phyloP scores from a whole-genome alignment of 2,113 vertebrate genomes.

The Nothobranchius kuhntae region DNA sequence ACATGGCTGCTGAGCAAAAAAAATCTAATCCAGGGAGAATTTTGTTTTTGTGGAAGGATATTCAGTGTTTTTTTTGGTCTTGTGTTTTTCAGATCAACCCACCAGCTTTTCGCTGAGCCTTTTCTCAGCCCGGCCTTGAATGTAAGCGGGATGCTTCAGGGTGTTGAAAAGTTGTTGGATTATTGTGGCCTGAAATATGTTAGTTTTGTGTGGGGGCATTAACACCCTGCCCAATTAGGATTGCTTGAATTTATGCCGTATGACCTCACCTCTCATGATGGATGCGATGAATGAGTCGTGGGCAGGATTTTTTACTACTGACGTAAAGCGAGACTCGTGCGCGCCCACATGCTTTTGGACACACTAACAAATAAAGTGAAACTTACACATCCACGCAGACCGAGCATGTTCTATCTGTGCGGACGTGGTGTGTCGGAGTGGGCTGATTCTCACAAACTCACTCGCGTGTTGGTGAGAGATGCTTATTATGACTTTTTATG shows the following conservation, averaged over 20 bases:
- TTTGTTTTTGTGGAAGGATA: constrained; percentile 18
- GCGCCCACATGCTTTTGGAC: constrained; percentile 1
- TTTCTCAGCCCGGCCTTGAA: constrained; percentile 43
- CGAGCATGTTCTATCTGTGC: constrained; percentile 8
- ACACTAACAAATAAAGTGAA: neutral
- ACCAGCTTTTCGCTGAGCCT: constrained; percentile 19
- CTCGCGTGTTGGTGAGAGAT: constrained; percentile 29
- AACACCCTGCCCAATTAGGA: constrained; percentile 65
- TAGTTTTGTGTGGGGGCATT: constrained; percentile 55
- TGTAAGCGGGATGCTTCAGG: constrained; percentile 32
- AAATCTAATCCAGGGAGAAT: constrained; percentile 29
- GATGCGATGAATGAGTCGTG: constrained; percentile 11
- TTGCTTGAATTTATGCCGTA: constrained; percentile 39
- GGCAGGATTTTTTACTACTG: constrained; percentile 6
- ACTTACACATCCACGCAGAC: constrained; percentile 5
- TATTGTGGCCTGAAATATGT: constrained; percentile 54
- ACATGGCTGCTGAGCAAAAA: constrained; percentile 34
- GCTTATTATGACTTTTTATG: constrained; percentile 65
- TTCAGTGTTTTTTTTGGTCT: neutral
- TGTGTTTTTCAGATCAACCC: constrained; percentile 52
- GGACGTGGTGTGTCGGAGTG: constrained; percentile 4
- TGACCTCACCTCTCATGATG: constrained; percentile 51
- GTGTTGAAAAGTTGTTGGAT: constrained; percentile 66
- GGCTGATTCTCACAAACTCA: constrained; percentile 25
- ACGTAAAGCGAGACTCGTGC: constrained; percentile 18